Evolutionary conservation across 2,888 invertebrate genomes (phyloP).

Genomic region (Microlaimidae sp.): DNA sequence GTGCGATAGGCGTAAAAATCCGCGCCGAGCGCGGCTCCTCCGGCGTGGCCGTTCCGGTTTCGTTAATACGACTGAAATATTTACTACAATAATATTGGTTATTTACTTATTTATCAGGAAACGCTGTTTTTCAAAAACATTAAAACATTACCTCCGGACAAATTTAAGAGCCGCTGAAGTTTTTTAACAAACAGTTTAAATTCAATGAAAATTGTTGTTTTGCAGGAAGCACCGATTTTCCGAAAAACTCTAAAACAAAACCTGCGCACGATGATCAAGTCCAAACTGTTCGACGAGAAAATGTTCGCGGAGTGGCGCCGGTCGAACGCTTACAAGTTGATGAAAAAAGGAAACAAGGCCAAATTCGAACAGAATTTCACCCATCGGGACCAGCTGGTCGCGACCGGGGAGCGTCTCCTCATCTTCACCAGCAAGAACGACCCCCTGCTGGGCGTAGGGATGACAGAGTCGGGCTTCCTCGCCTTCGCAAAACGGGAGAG

Average conservation of each 20-base stretch:
- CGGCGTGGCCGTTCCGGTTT: too few species aligned
- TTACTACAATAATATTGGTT: too few species aligned
- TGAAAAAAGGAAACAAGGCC: conserved; percentile 1
- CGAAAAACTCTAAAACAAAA: background rate
- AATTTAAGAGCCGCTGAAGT: too few species aligned
- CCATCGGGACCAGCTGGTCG: conserved; percentile 2
- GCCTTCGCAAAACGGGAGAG: conserved; percentile 4
- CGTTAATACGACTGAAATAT: too few species aligned
- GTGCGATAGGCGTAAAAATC: too few species aligned
- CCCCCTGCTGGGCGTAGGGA: conserved; percentile 13
- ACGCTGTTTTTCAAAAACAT: too few species aligned
- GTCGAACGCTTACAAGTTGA: background rate
- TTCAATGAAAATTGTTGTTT: too few species aligned
- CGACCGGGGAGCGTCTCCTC: conserved; percentile 10
- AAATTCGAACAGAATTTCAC: conserved; percentile 13
- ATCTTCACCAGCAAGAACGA: conserved; percentile 9
- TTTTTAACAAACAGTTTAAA: too few species aligned
- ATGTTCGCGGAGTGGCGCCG: conserved; percentile 9
- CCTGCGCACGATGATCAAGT: conserved; percentile 2
- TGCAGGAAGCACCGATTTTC: conserved; percentile 8
- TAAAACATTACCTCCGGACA: too few species aligned
- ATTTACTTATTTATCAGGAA: too few species aligned
- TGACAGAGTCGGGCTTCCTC: conserved; percentile 13
- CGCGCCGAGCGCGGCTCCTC: too few species aligned
- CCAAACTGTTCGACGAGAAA: conserved; percentile 7